phyloP scores from a whole-genome alignment of 1,140 invertebrate genomes.

The Magallana angulata region DNA sequence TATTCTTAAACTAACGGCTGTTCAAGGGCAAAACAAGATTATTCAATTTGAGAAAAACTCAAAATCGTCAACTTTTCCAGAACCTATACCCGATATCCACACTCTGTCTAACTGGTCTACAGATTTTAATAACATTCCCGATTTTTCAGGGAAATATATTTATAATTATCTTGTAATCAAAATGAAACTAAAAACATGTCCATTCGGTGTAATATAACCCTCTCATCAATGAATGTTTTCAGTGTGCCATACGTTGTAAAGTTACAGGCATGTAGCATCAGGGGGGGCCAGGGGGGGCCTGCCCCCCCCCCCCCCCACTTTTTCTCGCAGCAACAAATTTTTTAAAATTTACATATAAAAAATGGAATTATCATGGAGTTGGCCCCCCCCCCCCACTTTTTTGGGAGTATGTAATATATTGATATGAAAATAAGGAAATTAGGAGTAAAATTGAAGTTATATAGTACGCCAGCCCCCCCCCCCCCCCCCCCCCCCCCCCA shows the following conservation, averaged over 20 bases:
- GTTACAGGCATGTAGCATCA: too few relatives aligned
- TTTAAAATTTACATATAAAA: too few relatives aligned
- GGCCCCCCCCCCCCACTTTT: too few relatives aligned
- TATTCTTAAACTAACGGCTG: background rate
- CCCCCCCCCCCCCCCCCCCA: too few relatives aligned
- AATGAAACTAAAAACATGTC: conserved; percentile 50
- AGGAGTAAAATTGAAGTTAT: too few relatives aligned
- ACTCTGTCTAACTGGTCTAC: conserved; percentile 28
- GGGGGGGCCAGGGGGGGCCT: too few relatives aligned
- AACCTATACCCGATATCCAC: conserved; percentile 44
- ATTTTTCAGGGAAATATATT: conserved; percentile 47
- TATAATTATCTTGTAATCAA: conserved; percentile 56
- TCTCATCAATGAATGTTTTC: conserved; percentile 16
- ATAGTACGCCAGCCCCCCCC: too few relatives aligned
- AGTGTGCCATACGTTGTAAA: conserved; percentile 50
- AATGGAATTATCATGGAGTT: too few relatives aligned
- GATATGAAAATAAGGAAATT: too few relatives aligned
- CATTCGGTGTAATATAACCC: conserved; percentile 6
- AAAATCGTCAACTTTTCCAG: background rate
- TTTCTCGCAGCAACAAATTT: too few relatives aligned
- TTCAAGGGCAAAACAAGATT: background rate
- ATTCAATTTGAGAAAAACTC: background rate
- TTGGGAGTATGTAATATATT: too few relatives aligned
- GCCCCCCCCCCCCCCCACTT: too few relatives aligned
- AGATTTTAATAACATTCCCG: conserved; percentile 37